phyloP scores from a whole-genome alignment of 2,888 invertebrate genomes.

The Cephus sareptanus region DNA sequence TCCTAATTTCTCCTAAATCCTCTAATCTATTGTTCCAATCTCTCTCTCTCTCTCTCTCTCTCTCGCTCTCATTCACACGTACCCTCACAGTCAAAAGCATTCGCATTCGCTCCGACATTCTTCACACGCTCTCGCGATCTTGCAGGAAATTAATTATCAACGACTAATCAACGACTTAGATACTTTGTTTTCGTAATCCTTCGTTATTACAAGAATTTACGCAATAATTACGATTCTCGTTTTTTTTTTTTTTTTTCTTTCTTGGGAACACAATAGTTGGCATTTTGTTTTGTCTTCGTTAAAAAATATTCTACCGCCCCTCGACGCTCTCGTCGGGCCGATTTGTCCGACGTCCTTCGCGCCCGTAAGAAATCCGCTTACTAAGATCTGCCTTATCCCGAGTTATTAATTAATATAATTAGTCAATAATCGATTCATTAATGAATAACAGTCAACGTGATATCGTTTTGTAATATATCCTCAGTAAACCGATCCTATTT shows the following conservation, averaged over 20 bases:
- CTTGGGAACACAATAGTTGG: constrained; percentile 60
- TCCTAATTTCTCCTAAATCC: background rate
- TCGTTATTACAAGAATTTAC: constrained; percentile 41
- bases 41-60: constrained; percentile 14
- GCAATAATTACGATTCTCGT: constrained; percentile 57
- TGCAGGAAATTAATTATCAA: constrained; percentile 50
- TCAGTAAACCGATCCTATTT: constrained; percentile 33
- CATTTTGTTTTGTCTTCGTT: constrained; percentile 47
- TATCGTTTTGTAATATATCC: constrained; percentile 35
- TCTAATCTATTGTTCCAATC: background rate
- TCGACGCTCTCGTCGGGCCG: too few species aligned
- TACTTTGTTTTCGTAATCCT: constrained; percentile 38
- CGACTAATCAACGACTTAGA: constrained; percentile 57
- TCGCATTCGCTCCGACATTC: constrained; percentile 14
- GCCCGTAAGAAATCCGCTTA: too few species aligned
- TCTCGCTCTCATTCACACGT: constrained; percentile 1
- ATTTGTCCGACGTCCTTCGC: too few species aligned
- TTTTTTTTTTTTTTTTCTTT: constrained; percentile 23
- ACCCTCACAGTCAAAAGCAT: too few species aligned
- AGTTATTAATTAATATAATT: constrained; percentile 51
- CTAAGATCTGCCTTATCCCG: constrained; percentile 43
- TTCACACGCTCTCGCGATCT: constrained; percentile 15
- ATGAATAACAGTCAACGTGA: constrained; percentile 48
- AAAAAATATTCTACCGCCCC: constrained; percentile 46
- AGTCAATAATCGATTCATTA: constrained; percentile 43